Base-by-base conservation (phyloP, 2,797 vertebrate species). In the Chaetophractus vellerosus region DNA sequence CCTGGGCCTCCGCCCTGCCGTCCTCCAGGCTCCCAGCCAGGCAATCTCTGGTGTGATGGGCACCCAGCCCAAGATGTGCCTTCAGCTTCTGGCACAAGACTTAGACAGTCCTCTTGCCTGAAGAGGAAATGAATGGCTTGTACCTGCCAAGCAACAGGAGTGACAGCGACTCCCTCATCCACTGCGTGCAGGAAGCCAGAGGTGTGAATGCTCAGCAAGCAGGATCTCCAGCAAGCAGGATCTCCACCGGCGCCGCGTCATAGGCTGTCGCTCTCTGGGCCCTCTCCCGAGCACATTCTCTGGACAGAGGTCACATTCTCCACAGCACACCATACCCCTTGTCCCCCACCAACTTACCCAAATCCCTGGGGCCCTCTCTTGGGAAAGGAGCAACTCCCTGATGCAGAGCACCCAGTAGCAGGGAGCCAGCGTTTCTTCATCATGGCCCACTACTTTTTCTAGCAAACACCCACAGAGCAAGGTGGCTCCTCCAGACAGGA, bases 81-180 rank as follows among this genome's bases (percentile, higher is more conserved):
- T 31, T 9, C 33, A 33, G 66, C 26, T 21, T 45, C 75, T 6
- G 33, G 75, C 12, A 21, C 7, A 14, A 1, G 45, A 57, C 93
- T 71, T 80, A 24, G 45, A 64, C 36, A 10, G 26, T 89, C 79
- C 81, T 75, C 87, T 38, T 33, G 23, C 76, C 66, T 61, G 10
- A 38, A 61, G 75, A 38, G n/a, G 45, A 38, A 80, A 12, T 4
- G 18, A 33, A 33, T 31, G 68, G 94, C 91, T 90, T 71, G 94
- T 82, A 90, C 91, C 94, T 82, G 91, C 87, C 91, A 81, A 86
- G 87, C 94, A 71, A 87, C 2, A 31, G 64, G 66, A 23, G 10
- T 2, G 64, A 24, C 6, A 41, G 86, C 10, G 12, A n/a, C 28
- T 1, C 92, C 36, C 28, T 41, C 8, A 1, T 8, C 41, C 63